Evolutionary conservation across 2,113 vertebrate genomes (phyloP).

Genomic region (Puntigrus tetrazona): DNA sequence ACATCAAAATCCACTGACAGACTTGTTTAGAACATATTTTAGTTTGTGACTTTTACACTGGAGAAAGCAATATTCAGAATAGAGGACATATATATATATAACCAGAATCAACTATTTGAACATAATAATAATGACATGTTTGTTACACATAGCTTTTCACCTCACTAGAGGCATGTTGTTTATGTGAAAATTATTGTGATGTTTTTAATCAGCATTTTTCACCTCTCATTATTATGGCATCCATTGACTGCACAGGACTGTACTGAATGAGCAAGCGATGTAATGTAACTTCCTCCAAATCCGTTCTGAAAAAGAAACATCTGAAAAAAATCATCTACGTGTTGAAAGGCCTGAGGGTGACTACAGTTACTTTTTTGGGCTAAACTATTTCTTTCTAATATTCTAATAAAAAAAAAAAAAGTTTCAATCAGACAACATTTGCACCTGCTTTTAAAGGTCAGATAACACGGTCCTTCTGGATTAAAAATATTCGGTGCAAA

Average conservation of each 20-base stretch:
- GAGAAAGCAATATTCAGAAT: neutral
- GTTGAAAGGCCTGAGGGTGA: neutral
- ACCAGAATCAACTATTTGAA: too few species aligned
- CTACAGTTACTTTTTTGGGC: neutral
- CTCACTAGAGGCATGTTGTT: neutral
- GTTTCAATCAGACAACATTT: neutral
- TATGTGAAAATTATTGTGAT: neutral
- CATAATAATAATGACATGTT: too few species aligned
- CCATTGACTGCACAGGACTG: neutral
- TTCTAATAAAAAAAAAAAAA: neutral
- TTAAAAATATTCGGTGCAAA: constrained; percentile 23
- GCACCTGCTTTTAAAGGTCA: constrained; percentile 10
- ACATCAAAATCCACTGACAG: neutral
- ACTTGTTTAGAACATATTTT: neutral
- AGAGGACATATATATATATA: neutral
- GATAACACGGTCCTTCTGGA: neutral
- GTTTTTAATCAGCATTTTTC: neutral
- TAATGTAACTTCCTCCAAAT: neutral
- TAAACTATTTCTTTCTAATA: neutral
- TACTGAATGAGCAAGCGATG: neutral
- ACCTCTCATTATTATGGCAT: neutral
- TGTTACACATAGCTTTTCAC: neutral
- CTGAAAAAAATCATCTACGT: neutral
- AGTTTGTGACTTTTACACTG: neutral
- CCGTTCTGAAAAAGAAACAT: neutral